These are phyloP conservation scores for Azorinus chamasolen DNA, from an alignment of 2,888 invertebrate species.

Conservation along the genomic window DNA sequence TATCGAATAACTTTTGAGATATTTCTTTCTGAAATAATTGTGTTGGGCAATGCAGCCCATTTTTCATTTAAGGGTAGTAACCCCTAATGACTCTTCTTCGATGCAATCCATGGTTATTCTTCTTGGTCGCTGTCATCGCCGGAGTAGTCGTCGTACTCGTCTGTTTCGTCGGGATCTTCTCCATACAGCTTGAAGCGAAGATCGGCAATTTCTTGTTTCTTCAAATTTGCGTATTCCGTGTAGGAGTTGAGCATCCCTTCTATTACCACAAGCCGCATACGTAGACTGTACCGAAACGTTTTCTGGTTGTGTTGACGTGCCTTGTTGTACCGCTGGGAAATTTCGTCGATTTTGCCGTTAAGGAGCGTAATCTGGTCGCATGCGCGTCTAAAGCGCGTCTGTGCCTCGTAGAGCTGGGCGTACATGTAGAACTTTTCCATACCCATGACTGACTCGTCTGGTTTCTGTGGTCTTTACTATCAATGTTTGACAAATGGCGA, in stretches of 20 bases:
- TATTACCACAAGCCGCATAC: slow-evolving; percentile 60
- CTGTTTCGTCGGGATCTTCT: slow-evolving; percentile 43
- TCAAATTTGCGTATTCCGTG: slow-evolving; percentile 61
- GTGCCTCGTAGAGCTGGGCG: slow-evolving; percentile 58
- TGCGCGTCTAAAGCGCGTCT: slow-evolving; percentile 46
- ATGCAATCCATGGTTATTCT: no score
- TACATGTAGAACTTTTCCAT: slow-evolving; percentile 67
- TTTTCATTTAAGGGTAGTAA: no score
- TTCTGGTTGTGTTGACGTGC: slow-evolving; percentile 40
- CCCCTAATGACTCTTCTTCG: no score
- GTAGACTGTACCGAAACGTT: slow-evolving; percentile 62
- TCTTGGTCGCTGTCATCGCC: slow-evolving; percentile 1
- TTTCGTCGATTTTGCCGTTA: slow-evolving; percentile 41
- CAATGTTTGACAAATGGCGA: no score
- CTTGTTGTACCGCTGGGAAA: slow-evolving; percentile 53
- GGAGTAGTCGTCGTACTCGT: slow-evolving; percentile 24
- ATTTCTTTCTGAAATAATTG: no score
- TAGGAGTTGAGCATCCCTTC: slow-evolving; percentile 66
- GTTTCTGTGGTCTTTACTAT: no score
- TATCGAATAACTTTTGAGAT: no score
- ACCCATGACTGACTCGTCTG: slow-evolving; percentile 29
- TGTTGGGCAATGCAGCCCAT: no score
- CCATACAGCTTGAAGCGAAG: slow-evolving; percentile 56
- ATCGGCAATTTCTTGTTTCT: slow-evolving; percentile 65
- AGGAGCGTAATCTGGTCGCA: slow-evolving; percentile 60